These are phyloP conservation scores for Lasius fuliginosus DNA, from an alignment of 2,888 invertebrate genomes.

Conservation along the genomic window DNA sequence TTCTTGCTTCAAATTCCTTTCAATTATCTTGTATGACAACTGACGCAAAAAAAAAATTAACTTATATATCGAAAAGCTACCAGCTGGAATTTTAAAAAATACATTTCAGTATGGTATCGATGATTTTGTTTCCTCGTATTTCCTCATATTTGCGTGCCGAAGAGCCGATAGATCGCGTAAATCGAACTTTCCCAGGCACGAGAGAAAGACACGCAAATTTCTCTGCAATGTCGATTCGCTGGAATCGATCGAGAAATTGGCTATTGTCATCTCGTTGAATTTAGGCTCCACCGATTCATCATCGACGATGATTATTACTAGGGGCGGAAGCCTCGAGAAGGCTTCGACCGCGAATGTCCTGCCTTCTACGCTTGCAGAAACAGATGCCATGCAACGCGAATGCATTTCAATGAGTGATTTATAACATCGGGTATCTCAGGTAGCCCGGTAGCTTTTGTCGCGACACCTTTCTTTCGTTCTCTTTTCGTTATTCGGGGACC, in stretches of 20 bases:
- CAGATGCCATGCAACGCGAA: neutral
- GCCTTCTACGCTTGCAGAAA: neutral
- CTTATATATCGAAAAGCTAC: neutral
- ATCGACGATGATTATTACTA: conserved; percentile 39
- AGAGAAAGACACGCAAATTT: conserved; percentile 38
- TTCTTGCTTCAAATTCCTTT: neutral
- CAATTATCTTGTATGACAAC: neutral
- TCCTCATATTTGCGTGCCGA: neutral
- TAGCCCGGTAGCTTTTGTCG: conserved; percentile 24
- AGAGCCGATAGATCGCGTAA: neutral
- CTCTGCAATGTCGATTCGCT: conserved; percentile 55
- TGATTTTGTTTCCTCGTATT: neutral
- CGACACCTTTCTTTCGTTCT: conserved; percentile 14
- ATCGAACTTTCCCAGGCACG: neutral
- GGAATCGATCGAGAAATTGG: neutral
- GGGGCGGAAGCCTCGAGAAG: conserved; percentile 11
- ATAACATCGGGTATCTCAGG: conserved; percentile 7
- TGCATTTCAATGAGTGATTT: conserved; percentile 20
- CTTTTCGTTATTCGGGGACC: neutral
- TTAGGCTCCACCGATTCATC: conserved; percentile 29
- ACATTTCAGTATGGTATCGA: neutral
- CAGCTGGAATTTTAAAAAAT: neutral
- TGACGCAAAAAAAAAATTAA: neutral
- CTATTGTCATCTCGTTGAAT: conserved; percentile 12
- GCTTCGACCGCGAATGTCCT: neutral